A percentile compares a stretch with the other conserved stretches of the same genome.
Evolutionary conservation across 2,888 invertebrate species (phyloP).

Genomic region (Microplitis deprimator): DNA sequence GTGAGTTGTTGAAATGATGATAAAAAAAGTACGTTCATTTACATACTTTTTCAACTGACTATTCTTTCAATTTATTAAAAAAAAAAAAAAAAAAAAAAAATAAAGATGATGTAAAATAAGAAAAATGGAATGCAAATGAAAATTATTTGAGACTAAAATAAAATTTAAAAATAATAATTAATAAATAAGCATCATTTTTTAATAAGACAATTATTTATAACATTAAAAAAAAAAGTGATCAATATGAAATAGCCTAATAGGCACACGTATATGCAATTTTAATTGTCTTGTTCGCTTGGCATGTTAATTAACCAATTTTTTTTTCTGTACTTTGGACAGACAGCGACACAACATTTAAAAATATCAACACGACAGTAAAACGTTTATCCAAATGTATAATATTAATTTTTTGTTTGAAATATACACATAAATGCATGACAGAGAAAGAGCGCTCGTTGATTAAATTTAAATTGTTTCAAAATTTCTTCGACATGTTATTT

Average conservation of each 20-base stretch:
- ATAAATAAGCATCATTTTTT: background rate
- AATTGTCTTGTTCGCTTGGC: conserved; percentile 15
- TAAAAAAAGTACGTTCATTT: conserved; percentile 16
- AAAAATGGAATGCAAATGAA: background rate
- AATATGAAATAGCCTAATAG: background rate
- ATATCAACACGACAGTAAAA: conserved; percentile 63
- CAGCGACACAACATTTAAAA: conserved; percentile 59
- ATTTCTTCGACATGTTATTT: conserved; percentile 15
- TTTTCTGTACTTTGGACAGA: conserved; percentile 49
- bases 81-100: background rate
- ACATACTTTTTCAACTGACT: background rate
- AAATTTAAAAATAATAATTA: background rate
- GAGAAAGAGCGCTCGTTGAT: conserved; percentile 38
- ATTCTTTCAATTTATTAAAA: background rate
- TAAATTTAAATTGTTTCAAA: conserved; percentile 20
- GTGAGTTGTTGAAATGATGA: background rate
- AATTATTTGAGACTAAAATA: background rate
- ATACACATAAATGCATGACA: conserved; percentile 50
- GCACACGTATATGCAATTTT: conserved; percentile 19
- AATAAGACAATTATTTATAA: background rate
- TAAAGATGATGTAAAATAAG: conserved; percentile 23
- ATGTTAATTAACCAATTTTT: conserved; percentile 24
- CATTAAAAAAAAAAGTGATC: conserved; percentile 5
- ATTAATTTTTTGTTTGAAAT: conserved; percentile 55
- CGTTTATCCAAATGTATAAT: conserved; percentile 61